Base-by-base conservation (phyloP, 2,888 invertebrate genomes). In the Gymnocheta viridis region DNA sequence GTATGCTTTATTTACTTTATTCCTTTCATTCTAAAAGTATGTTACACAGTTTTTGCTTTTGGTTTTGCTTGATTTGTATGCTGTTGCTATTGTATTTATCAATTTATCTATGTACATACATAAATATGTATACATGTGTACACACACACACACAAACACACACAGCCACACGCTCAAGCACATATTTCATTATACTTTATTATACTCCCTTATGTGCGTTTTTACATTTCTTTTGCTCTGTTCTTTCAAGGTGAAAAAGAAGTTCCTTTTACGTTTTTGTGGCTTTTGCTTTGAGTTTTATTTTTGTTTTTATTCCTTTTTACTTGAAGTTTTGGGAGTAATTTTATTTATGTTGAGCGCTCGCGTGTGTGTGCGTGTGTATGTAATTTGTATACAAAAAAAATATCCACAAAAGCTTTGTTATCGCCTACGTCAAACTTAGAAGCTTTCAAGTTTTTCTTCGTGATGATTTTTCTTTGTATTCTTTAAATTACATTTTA, bases 221-320 rank as follows among this genome's bases (percentile, higher is more conserved):
- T 44, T 44, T 24, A 9, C 38, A 24, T 67, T 49, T 14, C 51
- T 77, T 72, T 67, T 72, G 19, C 24, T 77, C 38, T 74, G 22
- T 67, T 72, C 47, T 81, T 83, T 85, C 82, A 85, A 82, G 85
- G 85, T 85, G 85, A 85, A 85, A 70, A 69, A 76, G 77, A 85
- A 82, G 80, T 85, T 82, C 41, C 10, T 60, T 73, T 74, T 29
- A 47, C 14, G 9, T 32, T 76, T 51, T 35, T 41, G 24, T 66
- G 27, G 49, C 54, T 44, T 49, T 51, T 69, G 1, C 29, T 60
- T 60, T 64, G 47, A 17, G 4, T 35, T 49, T 38, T 60, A n/a
- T 41, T n/a, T 47, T 67, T 24, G 24, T 22, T 74, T 54, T 27
- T 1, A 58, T 35, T 70, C 17, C 17, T 38, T 22, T 54, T 69